These are phyloP conservation scores for Glaucomys volans DNA, from an alignment of 2,113 vertebrate species.

Conservation along the genomic window DNA sequence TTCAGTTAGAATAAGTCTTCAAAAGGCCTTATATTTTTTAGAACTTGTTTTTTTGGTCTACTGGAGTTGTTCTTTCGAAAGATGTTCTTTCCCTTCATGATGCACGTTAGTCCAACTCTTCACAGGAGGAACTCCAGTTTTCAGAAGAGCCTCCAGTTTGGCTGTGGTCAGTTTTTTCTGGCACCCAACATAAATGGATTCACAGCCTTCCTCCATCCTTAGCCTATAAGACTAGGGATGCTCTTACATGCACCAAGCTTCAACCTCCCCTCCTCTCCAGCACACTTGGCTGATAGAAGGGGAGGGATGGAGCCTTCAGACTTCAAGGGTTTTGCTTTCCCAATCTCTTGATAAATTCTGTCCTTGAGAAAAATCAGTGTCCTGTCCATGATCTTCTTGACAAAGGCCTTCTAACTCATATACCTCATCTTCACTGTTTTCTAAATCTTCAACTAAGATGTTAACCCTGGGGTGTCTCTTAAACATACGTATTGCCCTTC, in stretches of 20 bases:
- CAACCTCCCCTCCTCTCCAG: not conserved
- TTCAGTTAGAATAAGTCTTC: not conserved
- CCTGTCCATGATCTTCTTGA: constrained; percentile 65
- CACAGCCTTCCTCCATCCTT: not conserved
- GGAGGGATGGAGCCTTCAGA: constrained; percentile 69
- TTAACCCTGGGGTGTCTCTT: constrained; percentile 30
- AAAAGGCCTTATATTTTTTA: not conserved
- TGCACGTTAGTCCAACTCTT: not conserved
- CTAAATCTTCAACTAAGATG: not conserved
- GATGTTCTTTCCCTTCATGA: not conserved
- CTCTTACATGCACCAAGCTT: not conserved
- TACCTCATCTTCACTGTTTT: not conserved
- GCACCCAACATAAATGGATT: too few species aligned
- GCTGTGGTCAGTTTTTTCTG: too few species aligned
- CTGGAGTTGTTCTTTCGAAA: not conserved
- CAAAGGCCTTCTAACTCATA: constrained; percentile 70
- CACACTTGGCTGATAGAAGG: constrained; percentile 64
- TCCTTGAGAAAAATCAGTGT: constrained; percentile 42
- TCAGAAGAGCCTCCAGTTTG: not conserved
- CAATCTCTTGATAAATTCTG: not conserved
- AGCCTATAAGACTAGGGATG: not conserved
- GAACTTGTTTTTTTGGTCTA: not conserved
- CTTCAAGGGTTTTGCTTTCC: constrained; percentile 74
- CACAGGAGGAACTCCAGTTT: not conserved
- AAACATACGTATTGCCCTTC: not conserved